Conservation (phyloP, 2,797 vertebrate genomes). For the Coreius guichenoti region DNA sequence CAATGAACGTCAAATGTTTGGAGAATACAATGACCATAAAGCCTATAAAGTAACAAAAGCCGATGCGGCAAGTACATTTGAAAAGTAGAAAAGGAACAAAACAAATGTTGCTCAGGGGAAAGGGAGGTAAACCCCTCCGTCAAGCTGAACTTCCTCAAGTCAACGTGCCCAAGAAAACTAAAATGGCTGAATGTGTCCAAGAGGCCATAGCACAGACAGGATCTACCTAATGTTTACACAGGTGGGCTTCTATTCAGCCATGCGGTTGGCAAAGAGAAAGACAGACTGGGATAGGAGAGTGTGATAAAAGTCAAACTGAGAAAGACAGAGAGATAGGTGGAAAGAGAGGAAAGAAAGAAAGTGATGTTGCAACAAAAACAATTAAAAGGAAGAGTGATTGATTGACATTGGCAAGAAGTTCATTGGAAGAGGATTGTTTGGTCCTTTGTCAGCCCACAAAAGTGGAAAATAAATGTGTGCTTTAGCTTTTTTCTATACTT, state of each 20-base stretch:
- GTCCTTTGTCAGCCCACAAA: conserved; percentile 7
- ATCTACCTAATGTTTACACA: conserved; percentile 67
- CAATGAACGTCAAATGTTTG: not conserved
- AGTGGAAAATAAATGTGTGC: conserved; percentile 26
- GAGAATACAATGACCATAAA: conserved; percentile 1
- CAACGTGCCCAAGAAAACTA: conserved; percentile 58
- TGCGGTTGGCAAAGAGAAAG: conserved; percentile 53
- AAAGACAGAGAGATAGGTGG: conserved; percentile 21
- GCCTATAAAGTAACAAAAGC: not conserved
- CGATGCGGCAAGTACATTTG: not conserved
- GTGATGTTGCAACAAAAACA: conserved; percentile 39
- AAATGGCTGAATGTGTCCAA: conserved; percentile 49
- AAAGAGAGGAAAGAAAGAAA: conserved; percentile 40
- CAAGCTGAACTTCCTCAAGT: conserved; percentile 53
- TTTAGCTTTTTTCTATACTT: not conserved
- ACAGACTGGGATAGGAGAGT: conserved; percentile 46
- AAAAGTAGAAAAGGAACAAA: conserved; percentile 40
- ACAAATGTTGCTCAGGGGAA: conserved; percentile 48
- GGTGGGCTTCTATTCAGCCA: conserved; percentile 63
- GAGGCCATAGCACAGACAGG: conserved; percentile 58
- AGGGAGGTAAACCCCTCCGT: conserved; percentile 53
- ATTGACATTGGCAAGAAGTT: conserved; percentile 33
- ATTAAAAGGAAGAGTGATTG: conserved; percentile 24
- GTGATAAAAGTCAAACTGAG: conserved; percentile 44
- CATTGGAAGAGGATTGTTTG: conserved; percentile 11